phyloP scores from a whole-genome alignment of 2,888 invertebrate species.

The Athalia cordata region DNA sequence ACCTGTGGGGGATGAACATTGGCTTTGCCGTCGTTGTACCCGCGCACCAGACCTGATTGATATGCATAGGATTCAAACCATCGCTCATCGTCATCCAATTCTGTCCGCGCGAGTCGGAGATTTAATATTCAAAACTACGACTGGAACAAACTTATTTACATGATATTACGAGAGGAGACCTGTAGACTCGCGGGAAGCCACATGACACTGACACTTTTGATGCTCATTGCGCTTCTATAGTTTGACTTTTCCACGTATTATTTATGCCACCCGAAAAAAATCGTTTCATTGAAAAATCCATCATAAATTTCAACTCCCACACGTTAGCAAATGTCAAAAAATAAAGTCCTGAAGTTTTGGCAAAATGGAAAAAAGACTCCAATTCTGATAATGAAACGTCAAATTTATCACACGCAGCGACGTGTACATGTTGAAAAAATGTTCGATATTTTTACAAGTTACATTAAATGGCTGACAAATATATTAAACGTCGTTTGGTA shows the following conservation, averaged over 20 bases:
- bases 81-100: constrained; percentile 45
- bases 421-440: neutral
- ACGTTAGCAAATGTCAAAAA: no score
- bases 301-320: no score
- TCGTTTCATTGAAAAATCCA: no score
- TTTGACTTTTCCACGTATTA: no score
- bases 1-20: constrained; percentile 41
- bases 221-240: no score
- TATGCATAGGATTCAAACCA: constrained; percentile 44
- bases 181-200: constrained; percentile 1
- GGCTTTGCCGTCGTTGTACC: constrained; percentile 18
- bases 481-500: constrained; percentile 21
- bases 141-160: constrained; percentile 43
- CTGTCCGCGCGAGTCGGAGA: constrained; percentile 42
- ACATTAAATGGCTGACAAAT: neutral
- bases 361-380: no score
- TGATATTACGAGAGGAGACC: constrained; percentile 37
- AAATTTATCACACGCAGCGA: neutral
- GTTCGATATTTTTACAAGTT: no score
- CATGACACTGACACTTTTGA: neutral
- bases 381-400: no score
- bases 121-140: constrained; percentile 45
- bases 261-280: no score
- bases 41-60: constrained; percentile 41
- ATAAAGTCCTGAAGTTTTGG: no score